Percentiles rank a stretch among this genome's conserved stretches.
These are phyloP conservation scores for Discoglossus pictus DNA, from an alignment of 2,797 vertebrate species.

Conservation along the genomic window DNA sequence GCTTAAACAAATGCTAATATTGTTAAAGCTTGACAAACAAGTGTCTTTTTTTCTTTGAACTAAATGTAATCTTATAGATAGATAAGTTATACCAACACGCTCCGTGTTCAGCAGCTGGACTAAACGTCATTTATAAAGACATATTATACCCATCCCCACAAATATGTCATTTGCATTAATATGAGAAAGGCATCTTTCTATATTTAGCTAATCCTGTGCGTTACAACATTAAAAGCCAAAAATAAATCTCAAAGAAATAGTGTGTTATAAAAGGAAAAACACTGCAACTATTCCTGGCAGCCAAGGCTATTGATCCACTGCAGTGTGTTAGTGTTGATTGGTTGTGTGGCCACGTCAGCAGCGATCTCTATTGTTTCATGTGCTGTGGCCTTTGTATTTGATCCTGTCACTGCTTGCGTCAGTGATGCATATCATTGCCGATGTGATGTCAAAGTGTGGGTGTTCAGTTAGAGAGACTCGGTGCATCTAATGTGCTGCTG, in stretches of 20 bases:
- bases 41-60: too few relatives aligned
- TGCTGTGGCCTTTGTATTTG: slow-evolving; percentile 78
- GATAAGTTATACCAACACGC: too few relatives aligned
- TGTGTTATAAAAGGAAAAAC: slow-evolving; percentile 52
- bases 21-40: too few relatives aligned
- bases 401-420: slow-evolving; percentile 82
- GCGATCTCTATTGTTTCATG: slow-evolving; percentile 56
- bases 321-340: slow-evolving; percentile 57
- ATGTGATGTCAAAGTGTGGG: slow-evolving; percentile 88
- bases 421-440: slow-evolving; percentile 69
- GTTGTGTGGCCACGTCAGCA: slow-evolving; percentile 60
- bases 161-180: too few relatives aligned
- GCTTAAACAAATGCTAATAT: too few relatives aligned
- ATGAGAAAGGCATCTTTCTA: too few relatives aligned
- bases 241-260: slow-evolving; percentile 54
- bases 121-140: too few relatives aligned
- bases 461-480: slow-evolving; percentile 63
- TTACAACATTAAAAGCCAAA: slow-evolving; percentile 26
- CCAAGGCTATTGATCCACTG: slow-evolving; percentile 65
- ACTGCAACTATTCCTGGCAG: slow-evolving; percentile 67
- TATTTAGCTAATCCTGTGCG: neutral
- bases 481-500: slow-evolving; percentile 72
- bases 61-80: too few relatives aligned
- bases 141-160: too few relatives aligned
- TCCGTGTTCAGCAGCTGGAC: too few relatives aligned